Evolutionary conservation across 92 coral and sea anemone genomes (phyloP), one percentile per base, ranked within the genome.

Genomic region (Paramuricea clavata): DNA sequence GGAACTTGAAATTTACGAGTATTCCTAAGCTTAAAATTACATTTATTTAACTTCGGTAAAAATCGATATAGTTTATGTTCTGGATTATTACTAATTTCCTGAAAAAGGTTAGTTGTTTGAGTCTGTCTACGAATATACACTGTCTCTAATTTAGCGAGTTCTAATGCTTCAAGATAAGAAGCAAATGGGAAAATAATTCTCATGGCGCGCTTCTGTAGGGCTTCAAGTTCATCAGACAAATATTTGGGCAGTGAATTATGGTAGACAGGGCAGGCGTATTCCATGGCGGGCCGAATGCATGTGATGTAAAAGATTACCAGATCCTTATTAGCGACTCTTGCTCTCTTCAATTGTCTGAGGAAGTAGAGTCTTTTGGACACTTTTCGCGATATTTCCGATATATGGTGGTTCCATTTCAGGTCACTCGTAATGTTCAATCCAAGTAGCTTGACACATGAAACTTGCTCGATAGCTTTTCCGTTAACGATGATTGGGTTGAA

Each of bases 391-490:
- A 83, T 67, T 34, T 83, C 81, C 13, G 47, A 26, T 43, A 83
- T n/a, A 49, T 83, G 87, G 44, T 50, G 36, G 49, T 70, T 83
- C 87, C 87, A 83, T 52, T 83, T 83, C 19, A 83, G 80, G 50
- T 83, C 80, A 22, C 49, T 69, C 6, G 87, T 70, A 70, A 83
- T 83, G 67, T 70, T 83, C 7, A 47, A 42, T 6, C 81, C 79
- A 13, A 83, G 67, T 47, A 83, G 42, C 57, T 83, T 83, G 23
- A 70, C 80, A 43, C 36, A 70, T 83, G 76, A 10, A 17, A 49
- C 88, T 16, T 57, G 35, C 74, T 84, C 74, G 30, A 84, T 39
- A 34, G 54, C 81, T 52, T 72, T 74, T 43, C 54, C 79, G 16
- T 84, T 84, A 60, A 84, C 19, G 33, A 74, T 50, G 21, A 73